Base-by-base conservation (phyloP, 2,113 vertebrate genomes). In the Zapus hudsonius region DNA sequence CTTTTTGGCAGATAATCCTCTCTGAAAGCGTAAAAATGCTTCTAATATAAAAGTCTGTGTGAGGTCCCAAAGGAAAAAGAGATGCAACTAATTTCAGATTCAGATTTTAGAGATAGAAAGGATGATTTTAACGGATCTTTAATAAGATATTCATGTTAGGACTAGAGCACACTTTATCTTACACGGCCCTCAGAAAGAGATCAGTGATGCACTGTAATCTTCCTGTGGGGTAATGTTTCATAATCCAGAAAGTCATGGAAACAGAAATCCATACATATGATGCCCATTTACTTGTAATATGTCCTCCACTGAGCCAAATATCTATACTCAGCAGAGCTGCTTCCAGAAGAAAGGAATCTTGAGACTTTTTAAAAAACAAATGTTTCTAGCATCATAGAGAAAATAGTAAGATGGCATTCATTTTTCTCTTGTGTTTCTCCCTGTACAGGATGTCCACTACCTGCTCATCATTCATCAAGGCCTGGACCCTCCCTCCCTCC, bases 31-130 rank as follows among this genome's bases (percentile, higher is more conserved):
- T 7, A 80, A 42, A 94, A 63, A 72, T 7, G 0, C n/a, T 92
- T 95, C 64, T 70, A 73, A 55, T 69, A 47, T 12, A 86, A 73
- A 96, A 72, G 55, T 72, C 55, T 92, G 75, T 93, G 79, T 96
- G 94, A 90, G 78, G 72, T 96, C 67, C 29, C 67, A 73, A 36
- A 33, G 38, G 69, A 36, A 69, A 94, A 36, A 73, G 80, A 40
- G n/a, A 47, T 76, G 17, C 6, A 83, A 23, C 31, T 76, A 15
- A 23, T 47, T 96, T 93, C 3, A 74, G 81, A 87, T 74, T 67
- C 55, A 87, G 31, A 91, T 91, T 67, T 15, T 31, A 93, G 63
- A 63, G 63, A 64, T 75, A 96, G 91, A 91, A 36, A 87, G 76
- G 42, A 9, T 44, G 22, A 25, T 23, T 81, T 76, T 40, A 89